These are phyloP conservation scores for Lingula anatina DNA, from an alignment of 2,888 invertebrate species.

Conservation along the genomic window DNA sequence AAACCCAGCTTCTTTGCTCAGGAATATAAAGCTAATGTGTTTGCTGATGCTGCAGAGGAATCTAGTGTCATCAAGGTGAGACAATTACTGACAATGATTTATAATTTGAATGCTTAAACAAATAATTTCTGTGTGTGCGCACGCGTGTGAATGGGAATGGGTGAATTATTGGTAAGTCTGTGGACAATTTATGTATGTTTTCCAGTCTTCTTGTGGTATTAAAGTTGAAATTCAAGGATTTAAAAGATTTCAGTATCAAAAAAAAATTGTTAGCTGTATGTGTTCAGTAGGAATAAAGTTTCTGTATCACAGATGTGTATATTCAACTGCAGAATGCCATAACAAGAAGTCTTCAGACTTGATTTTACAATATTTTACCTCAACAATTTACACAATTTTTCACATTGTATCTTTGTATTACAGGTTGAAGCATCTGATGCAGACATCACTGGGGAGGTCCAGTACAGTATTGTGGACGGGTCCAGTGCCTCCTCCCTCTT, in stretches of 20 bases:
- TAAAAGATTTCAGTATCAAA: no score
- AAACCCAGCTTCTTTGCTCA: constrained; percentile 44
- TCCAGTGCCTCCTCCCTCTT: constrained; percentile 63
- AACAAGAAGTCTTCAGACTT: neutral
- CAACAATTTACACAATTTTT: neutral
- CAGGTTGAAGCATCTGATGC: constrained; percentile 72
- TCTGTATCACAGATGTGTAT: no score
- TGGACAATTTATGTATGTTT: no score
- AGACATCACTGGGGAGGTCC: constrained; percentile 66
- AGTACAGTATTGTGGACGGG: constrained; percentile 62
- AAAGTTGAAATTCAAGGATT: no score
- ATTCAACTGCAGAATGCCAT: neutral
- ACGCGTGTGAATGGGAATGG: no score
- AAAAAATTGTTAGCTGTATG: no score
- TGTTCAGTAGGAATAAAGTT: neutral
- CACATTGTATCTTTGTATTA: neutral
- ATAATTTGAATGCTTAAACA: no score
- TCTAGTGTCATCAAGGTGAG: constrained; percentile 39
- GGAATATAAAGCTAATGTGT: constrained; percentile 45
- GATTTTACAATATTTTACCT: neutral
- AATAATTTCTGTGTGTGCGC: no score
- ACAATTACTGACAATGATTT: no score
- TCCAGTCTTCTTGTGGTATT: no score
- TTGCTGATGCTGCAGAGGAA: constrained; percentile 31
- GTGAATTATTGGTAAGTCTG: no score